Base-by-base conservation (phyloP, 1,140 invertebrate species). In the Chionoecetes opilio region DNA sequence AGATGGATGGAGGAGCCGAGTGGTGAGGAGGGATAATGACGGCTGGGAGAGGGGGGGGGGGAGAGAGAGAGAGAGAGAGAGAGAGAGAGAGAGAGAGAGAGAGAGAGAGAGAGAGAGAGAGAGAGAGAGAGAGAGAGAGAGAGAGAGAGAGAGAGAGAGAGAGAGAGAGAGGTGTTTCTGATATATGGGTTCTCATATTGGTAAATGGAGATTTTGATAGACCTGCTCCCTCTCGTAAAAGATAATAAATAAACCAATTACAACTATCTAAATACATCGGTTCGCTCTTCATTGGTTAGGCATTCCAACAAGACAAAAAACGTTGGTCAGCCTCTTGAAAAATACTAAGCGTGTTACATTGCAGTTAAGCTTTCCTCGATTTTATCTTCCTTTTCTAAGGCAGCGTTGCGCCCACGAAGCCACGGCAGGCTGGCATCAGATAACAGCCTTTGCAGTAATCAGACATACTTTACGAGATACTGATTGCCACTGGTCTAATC, bases 241-340 rank as follows among this genome's bases (percentile, higher is more conserved):
- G 63, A 75, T 6, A 75, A 75, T 75, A 75, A 75, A n/a, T 75
- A 75, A 75, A n/a, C 63, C 63, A 75, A 75, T 75, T 75, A 75
- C 21, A 75, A 26, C 63, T 75, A 75, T 75, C 63, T 75, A 2
- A 75, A 75, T 75, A 75, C 63, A 75, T 75, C 63, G n/a, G 21
- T 21, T n/a, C 21, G 0, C 63, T 75, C 63, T n/a, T 75, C n/a
- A n/a, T n/a, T 75, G 26, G 63, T 26, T 3, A 75, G 8, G 26
- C 63, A n/a, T 26, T 21, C 21, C 8, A 75, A 21, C 21, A 75
- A 5, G 21, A 17, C 26, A 75, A 75, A 75, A 75, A 75, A 75
- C 26, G 21, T 53, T 17, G 21, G 46, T 53, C 21, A 53, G 11
- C 0, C 46, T 53, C 9, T 11, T 53, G 41, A 75, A 75, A 75